These are phyloP conservation scores for Chiridota heheva DNA, from an alignment of 35 echinoderm and acorn worm genomes.

Conservation along the genomic window DNA sequence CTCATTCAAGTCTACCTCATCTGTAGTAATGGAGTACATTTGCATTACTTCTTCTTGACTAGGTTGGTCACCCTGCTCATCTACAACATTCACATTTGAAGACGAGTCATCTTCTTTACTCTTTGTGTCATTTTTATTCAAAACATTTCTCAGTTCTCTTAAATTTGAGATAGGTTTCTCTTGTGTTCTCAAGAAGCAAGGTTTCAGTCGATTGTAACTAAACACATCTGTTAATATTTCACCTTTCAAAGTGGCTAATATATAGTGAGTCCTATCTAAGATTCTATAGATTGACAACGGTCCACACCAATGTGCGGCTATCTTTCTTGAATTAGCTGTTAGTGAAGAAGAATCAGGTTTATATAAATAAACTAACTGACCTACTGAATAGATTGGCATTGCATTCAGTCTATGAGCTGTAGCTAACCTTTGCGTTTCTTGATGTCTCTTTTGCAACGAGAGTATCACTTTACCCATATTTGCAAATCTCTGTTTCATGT, in stretches of 20 bases:
- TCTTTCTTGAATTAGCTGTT: slow-evolving; percentile 52
- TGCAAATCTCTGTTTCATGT: background rate
- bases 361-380: slow-evolving; percentile 53
- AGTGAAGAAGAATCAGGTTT: slow-evolving; percentile 51
- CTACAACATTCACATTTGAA: too few species aligned
- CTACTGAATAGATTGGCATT: slow-evolving; percentile 36
- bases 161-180: too few species aligned
- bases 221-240: background rate
- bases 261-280: slow-evolving; percentile 19
- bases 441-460: background rate
- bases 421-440: background rate
- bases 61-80: too few species aligned
- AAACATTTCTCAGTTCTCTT: too few species aligned
- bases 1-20: too few species aligned
- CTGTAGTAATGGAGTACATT: too few species aligned
- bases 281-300: slow-evolving; percentile 40
- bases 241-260: slow-evolving; percentile 18
- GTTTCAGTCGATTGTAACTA: slow-evolving; percentile 31
- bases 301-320: slow-evolving; percentile 47
- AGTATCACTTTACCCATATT: background rate
- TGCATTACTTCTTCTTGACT: too few species aligned
- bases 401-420: background rate
- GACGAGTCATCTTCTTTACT: too few species aligned
- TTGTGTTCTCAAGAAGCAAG: slow-evolving; percentile 26
- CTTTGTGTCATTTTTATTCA: too few species aligned